Evolutionary conservation across 2,888 invertebrate genomes (phyloP), one percentile per base, ranked within the genome.

Genomic region (Eurytoma californica): DNA sequence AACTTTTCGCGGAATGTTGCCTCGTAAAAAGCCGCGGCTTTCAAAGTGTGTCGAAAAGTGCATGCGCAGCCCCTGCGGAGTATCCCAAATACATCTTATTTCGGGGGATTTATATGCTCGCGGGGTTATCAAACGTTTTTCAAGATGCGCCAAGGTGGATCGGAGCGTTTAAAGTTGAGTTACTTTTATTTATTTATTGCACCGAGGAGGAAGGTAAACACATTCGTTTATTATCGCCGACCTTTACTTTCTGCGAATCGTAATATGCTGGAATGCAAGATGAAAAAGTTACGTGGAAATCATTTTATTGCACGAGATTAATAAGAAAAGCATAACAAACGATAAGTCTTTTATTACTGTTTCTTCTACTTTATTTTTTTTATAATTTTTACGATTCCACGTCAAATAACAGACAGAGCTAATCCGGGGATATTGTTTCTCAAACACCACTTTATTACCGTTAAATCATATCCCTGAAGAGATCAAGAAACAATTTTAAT

Each of bases 1-100:
- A 72, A 73, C 39, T 39, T 63, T 63, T 63, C 13, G 18, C 39
- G 47, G 53, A n/a, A 14, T 53, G 53, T 53, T 39, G 39, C 39
- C 53, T 14, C 53, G n/a, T n/a, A 53, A n/a, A 14, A n/a, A n/a
- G n/a, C 16, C 53, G 53, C 53, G 53, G 53, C n/a, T 53, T 39
- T 39, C 39, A 9, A 39, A 39, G 39, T 39, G 39, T 39, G 39
- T 39, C 39, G 39, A 39, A 39, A 53, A n/a, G 53, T 53, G 53
- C 53, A 53, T n/a, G 14, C 53, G 53, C 3, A 5, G 14, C 30
- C 47, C 63, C 18, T 18, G 39, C 9, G 9, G 39, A 39, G 39
- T 39, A 39, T 39, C 39, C 39, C 39, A 39, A 39, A 39, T 39
- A 39, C 39, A 39, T 39, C 39, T 39, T 39, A 61, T n/a, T 18